A percentile compares a stretch with the other conserved stretches of the same genome.
These are phyloP conservation scores for Vanacampus margaritifer DNA, from an alignment of 2,113 vertebrate genomes.

Conservation along the genomic window DNA sequence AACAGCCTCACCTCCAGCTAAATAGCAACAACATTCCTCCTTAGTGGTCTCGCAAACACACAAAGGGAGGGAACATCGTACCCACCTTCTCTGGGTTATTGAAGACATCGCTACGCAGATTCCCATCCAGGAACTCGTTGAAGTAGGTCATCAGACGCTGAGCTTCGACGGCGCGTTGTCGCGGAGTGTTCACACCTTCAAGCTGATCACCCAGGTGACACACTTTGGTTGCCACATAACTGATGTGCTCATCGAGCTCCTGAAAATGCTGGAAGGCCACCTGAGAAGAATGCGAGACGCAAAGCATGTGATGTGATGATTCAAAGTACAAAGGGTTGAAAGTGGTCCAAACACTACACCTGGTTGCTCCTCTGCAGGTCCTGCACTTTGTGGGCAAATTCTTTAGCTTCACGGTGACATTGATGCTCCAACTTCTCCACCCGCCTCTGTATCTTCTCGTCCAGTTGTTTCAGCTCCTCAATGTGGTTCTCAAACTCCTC, in stretches of 20 bases:
- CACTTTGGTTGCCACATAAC: slow-evolving; percentile 98
- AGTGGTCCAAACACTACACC: slow-evolving; percentile 65
- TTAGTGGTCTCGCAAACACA: slow-evolving; percentile 33
- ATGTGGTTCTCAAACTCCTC: slow-evolving; percentile 98
- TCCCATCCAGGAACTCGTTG: slow-evolving; percentile 98
- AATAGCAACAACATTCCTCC: slow-evolving; percentile 38
- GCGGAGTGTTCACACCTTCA: slow-evolving; percentile 96
- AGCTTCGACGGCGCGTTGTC: slow-evolving; percentile 95
- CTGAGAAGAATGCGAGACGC: slow-evolving; percentile 56
- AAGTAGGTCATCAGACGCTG: slow-evolving; percentile 99
- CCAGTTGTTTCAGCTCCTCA: slow-evolving; percentile 93
- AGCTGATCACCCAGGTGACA: slow-evolving; percentile 98
- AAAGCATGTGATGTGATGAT: background rate
- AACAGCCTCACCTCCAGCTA: slow-evolving; percentile 64
- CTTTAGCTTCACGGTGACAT: slow-evolving; percentile 96
- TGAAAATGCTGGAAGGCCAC: slow-evolving; percentile 99
- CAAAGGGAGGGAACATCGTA: slow-evolving; percentile 3
- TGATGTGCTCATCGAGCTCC: slow-evolving; percentile 97
- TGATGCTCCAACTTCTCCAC: slow-evolving; percentile 97
- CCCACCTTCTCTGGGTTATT: slow-evolving; percentile 96
- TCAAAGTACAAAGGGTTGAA: background rate
- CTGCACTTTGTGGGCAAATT: slow-evolving; percentile 98
- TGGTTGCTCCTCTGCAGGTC: slow-evolving; percentile 98
- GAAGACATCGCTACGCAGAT: slow-evolving; percentile 97
- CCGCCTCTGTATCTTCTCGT: slow-evolving; percentile 94